phyloP scores from a whole-genome alignment of 2,113 vertebrate genomes.

The Proterorhinus semilunaris region DNA sequence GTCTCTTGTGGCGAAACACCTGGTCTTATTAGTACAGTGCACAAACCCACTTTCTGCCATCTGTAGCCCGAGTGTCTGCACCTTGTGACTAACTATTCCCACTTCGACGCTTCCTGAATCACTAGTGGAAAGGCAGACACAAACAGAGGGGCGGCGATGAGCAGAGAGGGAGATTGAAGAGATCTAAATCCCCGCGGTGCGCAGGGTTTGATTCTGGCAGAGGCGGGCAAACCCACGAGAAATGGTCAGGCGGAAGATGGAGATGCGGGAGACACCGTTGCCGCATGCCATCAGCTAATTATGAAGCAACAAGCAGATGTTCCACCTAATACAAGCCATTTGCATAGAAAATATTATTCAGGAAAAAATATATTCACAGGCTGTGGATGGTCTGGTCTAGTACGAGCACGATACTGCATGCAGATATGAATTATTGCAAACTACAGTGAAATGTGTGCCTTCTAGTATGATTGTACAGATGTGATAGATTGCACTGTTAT shows the following conservation, averaged over 20 bases:
- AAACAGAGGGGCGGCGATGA: slow-evolving; percentile 26
- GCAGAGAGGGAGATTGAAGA: slow-evolving; percentile 27
- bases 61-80: slow-evolving; percentile 62
- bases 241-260: slow-evolving; percentile 25
- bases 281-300: slow-evolving; percentile 47
- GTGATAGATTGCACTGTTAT: neutral
- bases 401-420: neutral
- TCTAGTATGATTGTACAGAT: too few species aligned
- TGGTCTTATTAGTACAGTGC: slow-evolving; percentile 65
- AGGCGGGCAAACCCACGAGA: slow-evolving; percentile 39
- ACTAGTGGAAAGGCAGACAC: slow-evolving; percentile 18
- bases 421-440: too few species aligned
- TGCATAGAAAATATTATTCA: slow-evolving; percentile 24
- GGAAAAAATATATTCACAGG: neutral
- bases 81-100: slow-evolving; percentile 58
- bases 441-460: neutral
- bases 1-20: slow-evolving; percentile 60
- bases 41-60: slow-evolving; percentile 62
- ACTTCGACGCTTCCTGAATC: slow-evolving; percentile 47
- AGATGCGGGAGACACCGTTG: slow-evolving; percentile 30
- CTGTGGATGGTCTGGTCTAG: neutral
- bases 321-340: slow-evolving; percentile 42
- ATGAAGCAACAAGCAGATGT: slow-evolving; percentile 59
- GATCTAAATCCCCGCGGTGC: slow-evolving; percentile 47
- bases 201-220: slow-evolving; percentile 32